phyloP scores from a whole-genome alignment of 1,140 invertebrate genomes.

The Magallana gigas region DNA sequence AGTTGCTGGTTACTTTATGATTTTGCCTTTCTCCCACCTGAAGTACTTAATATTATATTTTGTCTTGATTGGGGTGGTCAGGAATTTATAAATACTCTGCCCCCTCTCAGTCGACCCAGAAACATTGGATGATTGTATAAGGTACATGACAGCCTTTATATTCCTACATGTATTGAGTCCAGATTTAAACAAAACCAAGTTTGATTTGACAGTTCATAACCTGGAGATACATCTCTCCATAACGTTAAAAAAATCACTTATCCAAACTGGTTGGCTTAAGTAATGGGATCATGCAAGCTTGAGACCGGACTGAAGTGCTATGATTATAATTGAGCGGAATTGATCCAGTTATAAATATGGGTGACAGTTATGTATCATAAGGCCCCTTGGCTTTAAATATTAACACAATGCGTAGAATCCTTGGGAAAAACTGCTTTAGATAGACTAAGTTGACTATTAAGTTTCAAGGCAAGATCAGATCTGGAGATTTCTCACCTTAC shows the following conservation, averaged over 20 bases:
- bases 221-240: not conserved
- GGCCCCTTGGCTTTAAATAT: not conserved
- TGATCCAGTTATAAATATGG: not conserved
- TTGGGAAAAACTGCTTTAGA: not conserved
- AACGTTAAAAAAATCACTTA: conserved; percentile 27
- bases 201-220: conserved; percentile 26
- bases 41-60: too few relatives aligned
- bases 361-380: not conserved
- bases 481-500: not conserved
- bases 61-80: too few relatives aligned
- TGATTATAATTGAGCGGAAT: not conserved
- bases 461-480: not conserved
- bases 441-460: too few relatives aligned
- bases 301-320: not conserved
- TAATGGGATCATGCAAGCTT: not conserved
- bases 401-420: not conserved
- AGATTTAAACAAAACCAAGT: conserved; percentile 24
- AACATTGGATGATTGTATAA: not conserved
- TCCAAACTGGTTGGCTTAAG: not conserved
- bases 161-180: not conserved
- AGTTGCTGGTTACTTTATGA: too few relatives aligned
- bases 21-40: too few relatives aligned
- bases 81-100: too few relatives aligned
- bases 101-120: not conserved
- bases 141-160: conserved; percentile 8